phyloP scores from a whole-genome alignment of 1,140 invertebrate genomes.

The Danaus melanippus region DNA sequence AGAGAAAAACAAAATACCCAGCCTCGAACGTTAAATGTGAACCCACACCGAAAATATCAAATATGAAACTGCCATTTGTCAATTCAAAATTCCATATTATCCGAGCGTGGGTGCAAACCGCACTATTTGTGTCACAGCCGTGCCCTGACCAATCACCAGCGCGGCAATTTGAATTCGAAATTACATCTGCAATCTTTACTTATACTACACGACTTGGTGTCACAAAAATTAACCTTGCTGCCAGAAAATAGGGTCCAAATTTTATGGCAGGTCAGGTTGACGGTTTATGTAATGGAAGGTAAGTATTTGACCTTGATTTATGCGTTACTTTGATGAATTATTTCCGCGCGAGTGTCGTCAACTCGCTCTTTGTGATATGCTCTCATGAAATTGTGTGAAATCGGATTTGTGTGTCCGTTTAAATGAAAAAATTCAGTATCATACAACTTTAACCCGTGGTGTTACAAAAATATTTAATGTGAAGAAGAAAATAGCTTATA shows the following conservation, averaged over 20 bases:
- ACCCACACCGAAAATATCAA: constrained; percentile 11
- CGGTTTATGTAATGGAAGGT: constrained; percentile 12
- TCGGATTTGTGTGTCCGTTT: constrained; percentile 26
- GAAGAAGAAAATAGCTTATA: too few relatives aligned
- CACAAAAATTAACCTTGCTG: constrained; percentile 15
- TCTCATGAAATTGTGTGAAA: constrained; percentile 13
- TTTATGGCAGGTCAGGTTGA: not conserved
- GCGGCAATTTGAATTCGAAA: constrained; percentile 59
- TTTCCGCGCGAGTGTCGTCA: constrained; percentile 44
- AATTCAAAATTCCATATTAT: constrained; percentile 40
- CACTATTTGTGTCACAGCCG: constrained; percentile 61
- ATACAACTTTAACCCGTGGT: too few relatives aligned
- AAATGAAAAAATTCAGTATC: constrained; percentile 1
- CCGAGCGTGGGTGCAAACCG: constrained; percentile 40
- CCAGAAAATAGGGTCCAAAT: constrained; percentile 16
- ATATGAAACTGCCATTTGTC: constrained; percentile 28
- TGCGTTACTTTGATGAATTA: constrained; percentile 62
- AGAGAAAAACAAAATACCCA: too few relatives aligned
- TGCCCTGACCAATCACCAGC: constrained; percentile 59
- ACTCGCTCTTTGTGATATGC: constrained; percentile 42
- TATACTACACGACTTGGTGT: constrained; percentile 11
- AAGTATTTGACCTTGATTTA: constrained; percentile 52
- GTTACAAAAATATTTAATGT: too few relatives aligned
- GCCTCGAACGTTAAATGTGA: too few relatives aligned
- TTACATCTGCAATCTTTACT: constrained; percentile 36